Conservation (phyloP, 2,888 invertebrate genomes). For the Caenorhabditis macrosperma region DNA sequence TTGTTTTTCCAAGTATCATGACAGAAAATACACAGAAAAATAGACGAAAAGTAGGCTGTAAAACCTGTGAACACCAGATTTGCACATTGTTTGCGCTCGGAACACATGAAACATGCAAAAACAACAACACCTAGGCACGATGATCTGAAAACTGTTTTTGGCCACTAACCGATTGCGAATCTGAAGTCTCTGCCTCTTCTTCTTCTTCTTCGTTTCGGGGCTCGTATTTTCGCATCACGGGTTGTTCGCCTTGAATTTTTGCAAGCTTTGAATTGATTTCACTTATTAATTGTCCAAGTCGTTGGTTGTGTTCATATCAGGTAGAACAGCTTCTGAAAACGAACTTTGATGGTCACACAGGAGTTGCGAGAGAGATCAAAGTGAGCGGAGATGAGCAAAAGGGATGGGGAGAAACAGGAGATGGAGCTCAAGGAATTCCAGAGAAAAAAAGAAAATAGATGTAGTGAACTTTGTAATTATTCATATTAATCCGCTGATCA, state of each 20-base stretch:
- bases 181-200: constrained; percentile 23
- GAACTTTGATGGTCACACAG: background rate
- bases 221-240: constrained; percentile 52
- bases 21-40: too few relatives aligned
- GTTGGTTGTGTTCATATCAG: constrained; percentile 23
- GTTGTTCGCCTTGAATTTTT: constrained; percentile 5
- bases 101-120: background rate
- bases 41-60: too few relatives aligned
- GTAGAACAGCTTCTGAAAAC: background rate
- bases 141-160: too few relatives aligned
- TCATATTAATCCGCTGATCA: constrained; percentile 43
- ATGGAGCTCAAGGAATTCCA: background rate
- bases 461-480: constrained; percentile 40
- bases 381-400: too few relatives aligned
- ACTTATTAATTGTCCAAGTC: constrained; percentile 9
- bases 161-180: constrained; percentile 23
- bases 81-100: too few relatives aligned
- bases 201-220: background rate
- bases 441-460: constrained; percentile 4
- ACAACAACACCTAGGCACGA: too few relatives aligned
- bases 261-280: background rate
- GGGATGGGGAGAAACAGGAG: background rate
- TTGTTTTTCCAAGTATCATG: too few relatives aligned
- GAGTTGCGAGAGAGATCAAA: too few relatives aligned
- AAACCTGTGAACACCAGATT: too few relatives aligned